Base-by-base conservation (phyloP, 2,888 invertebrate species). In the Hypomecis punctinalis region DNA sequence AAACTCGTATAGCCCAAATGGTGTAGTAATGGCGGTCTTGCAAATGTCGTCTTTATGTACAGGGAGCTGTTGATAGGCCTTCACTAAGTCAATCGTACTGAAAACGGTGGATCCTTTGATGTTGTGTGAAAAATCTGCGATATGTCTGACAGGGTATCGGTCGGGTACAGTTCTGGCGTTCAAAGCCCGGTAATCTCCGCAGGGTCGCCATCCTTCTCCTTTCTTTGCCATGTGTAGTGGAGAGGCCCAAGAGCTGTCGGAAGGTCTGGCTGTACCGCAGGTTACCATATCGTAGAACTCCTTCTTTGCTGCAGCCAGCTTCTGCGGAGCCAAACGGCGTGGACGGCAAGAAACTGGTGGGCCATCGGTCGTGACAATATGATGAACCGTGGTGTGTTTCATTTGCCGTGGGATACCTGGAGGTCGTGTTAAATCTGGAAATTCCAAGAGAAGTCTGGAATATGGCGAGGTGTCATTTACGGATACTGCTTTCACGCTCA, bases 21-120 rank as follows among this genome's bases (percentile, higher is more conserved):
- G 57, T 0, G 57, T 79, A 55, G 79, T 78, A 0, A 82, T 78
- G 0, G 80, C 83, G 0, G 80, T 83, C 62, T 83, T 82, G 82
- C 80, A 59, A 81, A n/a, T n/a, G n/a, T n/a, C n/a, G n/a, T n/a
- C n/a, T n/a, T n/a, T n/a, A n/a, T n/a, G n/a, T n/a, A n/a, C n/a
- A n/a, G n/a, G n/a, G n/a, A n/a, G n/a, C n/a, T n/a, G n/a, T n/a
- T n/a, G n/a, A n/a, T n/a, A n/a, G n/a, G n/a, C n/a, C n/a, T n/a
- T n/a, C n/a, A n/a, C n/a, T n/a, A n/a, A n/a, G n/a, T n/a, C n/a
- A n/a, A n/a, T n/a, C n/a, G n/a, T n/a, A n/a, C n/a, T n/a, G n/a
- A n/a, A n/a, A n/a, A n/a, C n/a, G n/a, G n/a, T n/a, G n/a, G n/a
- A n/a, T n/a, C n/a, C n/a, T n/a, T n/a, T n/a, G n/a, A n/a, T n/a